These are phyloP conservation scores for Amia ocellicauda DNA, from an alignment of 2,113 vertebrate genomes.

Conservation along the genomic window DNA sequence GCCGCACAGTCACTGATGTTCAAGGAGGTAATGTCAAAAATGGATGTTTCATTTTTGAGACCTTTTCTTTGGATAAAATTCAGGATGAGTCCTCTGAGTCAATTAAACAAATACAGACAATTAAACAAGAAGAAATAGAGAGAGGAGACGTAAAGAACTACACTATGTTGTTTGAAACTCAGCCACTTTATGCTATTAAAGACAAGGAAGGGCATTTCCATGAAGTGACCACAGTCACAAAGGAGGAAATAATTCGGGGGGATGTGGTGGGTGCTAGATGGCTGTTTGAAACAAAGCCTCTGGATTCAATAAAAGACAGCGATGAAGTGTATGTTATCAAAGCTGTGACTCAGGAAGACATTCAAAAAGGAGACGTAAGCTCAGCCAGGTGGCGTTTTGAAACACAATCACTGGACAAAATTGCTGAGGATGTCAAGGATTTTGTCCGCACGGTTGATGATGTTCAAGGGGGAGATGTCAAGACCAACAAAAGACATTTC, in stretches of 20 bases:
- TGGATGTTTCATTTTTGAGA: constrained; percentile 85
- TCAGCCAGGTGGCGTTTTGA: constrained; percentile 86
- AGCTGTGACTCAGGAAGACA: constrained; percentile 84
- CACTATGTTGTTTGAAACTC: constrained; percentile 85
- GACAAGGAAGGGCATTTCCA: constrained; percentile 84
- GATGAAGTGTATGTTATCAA: constrained; percentile 82
- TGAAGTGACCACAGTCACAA: constrained; percentile 87
- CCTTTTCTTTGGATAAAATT: constrained; percentile 79
- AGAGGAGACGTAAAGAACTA: constrained; percentile 82
- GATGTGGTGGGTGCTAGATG: constrained; percentile 83
- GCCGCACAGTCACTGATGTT: constrained; percentile 72
- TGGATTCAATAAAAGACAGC: constrained; percentile 79
- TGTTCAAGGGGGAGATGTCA: constrained; percentile 80
- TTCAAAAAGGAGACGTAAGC: constrained; percentile 80
- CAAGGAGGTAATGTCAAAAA: constrained; percentile 81
- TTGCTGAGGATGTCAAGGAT: constrained; percentile 65
- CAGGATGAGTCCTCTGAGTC: constrained; percentile 63
- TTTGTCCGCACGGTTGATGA: constrained; percentile 65
- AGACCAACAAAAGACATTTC: constrained; percentile 70
- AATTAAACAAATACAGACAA: constrained; percentile 49
- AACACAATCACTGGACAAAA: constrained; percentile 81
- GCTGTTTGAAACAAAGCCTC: constrained; percentile 90
- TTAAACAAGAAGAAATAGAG: constrained; percentile 63
- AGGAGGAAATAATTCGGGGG: constrained; percentile 78
- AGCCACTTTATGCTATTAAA: constrained; percentile 84